Evolutionary conservation across 2,113 vertebrate species (phyloP).

Genomic region (Chunga burmeisteri): DNA sequence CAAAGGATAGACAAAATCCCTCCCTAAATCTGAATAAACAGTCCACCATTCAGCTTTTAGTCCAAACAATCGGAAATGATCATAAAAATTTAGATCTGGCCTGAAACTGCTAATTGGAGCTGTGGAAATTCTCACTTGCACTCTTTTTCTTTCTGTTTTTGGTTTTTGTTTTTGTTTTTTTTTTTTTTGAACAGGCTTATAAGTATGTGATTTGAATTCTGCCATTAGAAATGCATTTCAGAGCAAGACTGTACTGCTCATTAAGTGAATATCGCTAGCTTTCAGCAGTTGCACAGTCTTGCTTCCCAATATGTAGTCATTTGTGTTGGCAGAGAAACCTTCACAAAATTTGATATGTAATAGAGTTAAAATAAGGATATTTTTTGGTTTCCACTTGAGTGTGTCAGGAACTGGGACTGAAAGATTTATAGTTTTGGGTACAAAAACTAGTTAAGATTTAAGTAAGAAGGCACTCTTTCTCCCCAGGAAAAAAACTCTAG

Average conservation of each 20-base stretch:
- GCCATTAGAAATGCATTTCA: neutral
- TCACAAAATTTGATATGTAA: constrained; percentile 40
- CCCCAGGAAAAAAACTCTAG: neutral
- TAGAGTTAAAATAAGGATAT: constrained; percentile 50
- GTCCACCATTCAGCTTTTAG: neutral
- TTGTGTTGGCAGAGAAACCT: constrained; percentile 51
- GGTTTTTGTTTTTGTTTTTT: no score
- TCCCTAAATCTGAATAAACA: neutral
- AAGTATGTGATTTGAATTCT: neutral
- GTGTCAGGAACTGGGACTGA: constrained; percentile 29
- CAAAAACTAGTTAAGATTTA: constrained; percentile 35
- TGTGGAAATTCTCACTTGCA: neutral
- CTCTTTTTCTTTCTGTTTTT: neutral
- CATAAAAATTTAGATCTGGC: neutral
- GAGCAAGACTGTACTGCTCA: neutral
- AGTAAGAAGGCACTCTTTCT: constrained; percentile 14
- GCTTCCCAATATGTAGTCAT: constrained; percentile 45
- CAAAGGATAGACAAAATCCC: neutral
- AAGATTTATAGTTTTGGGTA: constrained; percentile 50
- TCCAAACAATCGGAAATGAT: neutral
- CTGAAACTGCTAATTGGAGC: neutral
- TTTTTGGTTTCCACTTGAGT: constrained; percentile 48
- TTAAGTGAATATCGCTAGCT: neutral
- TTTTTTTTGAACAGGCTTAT: neutral
- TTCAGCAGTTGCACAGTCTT: neutral